Base-by-base conservation (phyloP, 2,113 vertebrate genomes). In the Theristicus caerulescens region DNA sequence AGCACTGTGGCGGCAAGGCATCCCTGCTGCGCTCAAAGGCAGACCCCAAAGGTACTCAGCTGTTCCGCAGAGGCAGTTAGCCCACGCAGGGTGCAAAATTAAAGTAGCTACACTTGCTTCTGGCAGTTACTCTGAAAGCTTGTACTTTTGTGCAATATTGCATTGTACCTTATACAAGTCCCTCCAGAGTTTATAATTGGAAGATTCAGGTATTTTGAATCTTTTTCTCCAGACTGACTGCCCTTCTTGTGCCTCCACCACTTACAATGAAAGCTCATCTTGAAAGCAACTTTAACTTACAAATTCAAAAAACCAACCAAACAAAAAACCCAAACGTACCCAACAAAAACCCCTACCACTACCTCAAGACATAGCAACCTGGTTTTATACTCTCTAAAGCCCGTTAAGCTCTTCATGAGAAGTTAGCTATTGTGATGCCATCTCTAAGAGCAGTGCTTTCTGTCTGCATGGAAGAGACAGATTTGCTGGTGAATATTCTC, bases 321-420 rank as follows among this genome's bases (percentile, higher is more conserved):
- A 2, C 7, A 26, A 47, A 52, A 19, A 3, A 2, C 1, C 22
- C 36, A 26, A 42, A 19, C 0, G 2, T 20, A 10, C 19, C 16
- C 7, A 64, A 25, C 42, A 5, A 15, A 61, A 31, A 29, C 11
- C 8, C 3, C 19, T 14, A 73, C 16, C 22, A 11, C n/a, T 61
- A 40, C 29, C 12, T 61, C 6, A 10, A 94, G 46, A 61, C 12
- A 29, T 0, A 66, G 31, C 7, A 77, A 51, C 9, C 12, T 57
- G n/a, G 5, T 46, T 83, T 83, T 52, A n/a, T 31, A 21, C 3
- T 36, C 7, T 38, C 12, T 82, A 31, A 34, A 93, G 57, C 3
- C 42, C 25, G 38, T 47, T 54, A 81, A 78, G 15, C 17, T 42
- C 26, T 51, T 49, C 4, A 4, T 12, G 38, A 96, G 13, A 72